phyloP scores from a whole-genome alignment of 2,113 vertebrate genomes.

The Chaenogobius annularis region DNA sequence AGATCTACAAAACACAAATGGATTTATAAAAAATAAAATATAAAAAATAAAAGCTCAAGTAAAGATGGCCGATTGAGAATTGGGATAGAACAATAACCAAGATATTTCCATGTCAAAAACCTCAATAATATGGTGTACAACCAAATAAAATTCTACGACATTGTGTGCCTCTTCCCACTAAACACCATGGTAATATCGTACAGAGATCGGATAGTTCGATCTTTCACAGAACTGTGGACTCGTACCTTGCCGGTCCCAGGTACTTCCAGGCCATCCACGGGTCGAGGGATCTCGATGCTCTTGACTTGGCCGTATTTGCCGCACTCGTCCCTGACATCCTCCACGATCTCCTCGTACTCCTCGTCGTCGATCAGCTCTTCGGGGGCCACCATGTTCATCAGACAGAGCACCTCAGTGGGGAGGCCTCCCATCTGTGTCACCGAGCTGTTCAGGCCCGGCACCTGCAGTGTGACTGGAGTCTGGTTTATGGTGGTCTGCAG shows the following conservation, averaged over 20 bases:
- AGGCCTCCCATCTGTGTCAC: constrained; percentile 89
- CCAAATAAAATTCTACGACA: too few species aligned
- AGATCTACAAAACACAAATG: constrained; percentile 76
- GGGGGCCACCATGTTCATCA: constrained; percentile 95
- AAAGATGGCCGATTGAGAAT: too few species aligned
- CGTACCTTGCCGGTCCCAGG: constrained; percentile 90
- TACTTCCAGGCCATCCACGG: constrained; percentile 90
- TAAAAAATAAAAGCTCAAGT: background rate
- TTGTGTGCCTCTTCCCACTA: too few species aligned
- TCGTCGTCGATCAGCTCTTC: constrained; percentile 92
- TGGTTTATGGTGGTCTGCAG: constrained; percentile 89
- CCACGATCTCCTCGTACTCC: constrained; percentile 92
- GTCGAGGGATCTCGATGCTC: constrained; percentile 92
- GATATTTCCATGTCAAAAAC: too few species aligned
- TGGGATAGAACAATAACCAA: too few species aligned
- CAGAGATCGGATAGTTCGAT: too few species aligned
- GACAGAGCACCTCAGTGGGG: constrained; percentile 89
- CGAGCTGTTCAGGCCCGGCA: constrained; percentile 89
- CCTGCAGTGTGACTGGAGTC: constrained; percentile 92
- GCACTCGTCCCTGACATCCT: constrained; percentile 90
- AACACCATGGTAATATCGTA: too few species aligned
- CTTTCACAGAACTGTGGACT: background rate
- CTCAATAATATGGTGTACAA: too few species aligned
- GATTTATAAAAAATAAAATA: background rate
- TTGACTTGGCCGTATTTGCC: constrained; percentile 92